Percentiles rank a stretch among this genome's conserved stretches.
Conservation (phyloP, 2,113 vertebrate species). For the Dermatemys mawii region DNA sequence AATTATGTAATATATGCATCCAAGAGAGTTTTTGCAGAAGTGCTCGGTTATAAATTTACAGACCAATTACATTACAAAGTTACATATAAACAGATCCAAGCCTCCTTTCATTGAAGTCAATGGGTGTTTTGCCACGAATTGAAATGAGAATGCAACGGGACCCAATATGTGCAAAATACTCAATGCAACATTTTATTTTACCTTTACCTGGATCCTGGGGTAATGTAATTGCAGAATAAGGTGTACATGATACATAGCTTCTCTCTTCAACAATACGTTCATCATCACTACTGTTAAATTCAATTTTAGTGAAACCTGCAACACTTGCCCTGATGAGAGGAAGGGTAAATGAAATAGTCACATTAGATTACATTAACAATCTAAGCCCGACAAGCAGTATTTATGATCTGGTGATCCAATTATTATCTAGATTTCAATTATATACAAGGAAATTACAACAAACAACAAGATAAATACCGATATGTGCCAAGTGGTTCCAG, state of each 20-base stretch:
- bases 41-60: not conserved
- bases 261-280: conserved; percentile 41
- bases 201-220: conserved; percentile 81
- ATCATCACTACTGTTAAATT: not conserved
- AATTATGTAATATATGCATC: not conserved
- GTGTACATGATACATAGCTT: conserved; percentile 76
- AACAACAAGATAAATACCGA: conserved; percentile 63
- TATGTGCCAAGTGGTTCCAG: conserved; percentile 75
- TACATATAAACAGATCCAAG: not conserved
- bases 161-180: accelerated
- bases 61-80: not conserved
- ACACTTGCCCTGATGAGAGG: conserved; percentile 70
- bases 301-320: conserved; percentile 81
- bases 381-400: not conserved
- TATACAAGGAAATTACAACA: not conserved
- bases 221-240: conserved; percentile 62
- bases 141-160: not conserved
- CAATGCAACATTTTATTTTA: not conserved
- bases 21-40: accelerated
- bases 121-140: accelerated
- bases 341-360: not conserved
- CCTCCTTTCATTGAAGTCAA: not conserved
- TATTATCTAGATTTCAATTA: not conserved
- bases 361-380: not conserved
- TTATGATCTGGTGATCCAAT: not conserved